Evolutionary conservation across 2,888 invertebrate species (phyloP).

Genomic region (Dryobotodes eremita): DNA sequence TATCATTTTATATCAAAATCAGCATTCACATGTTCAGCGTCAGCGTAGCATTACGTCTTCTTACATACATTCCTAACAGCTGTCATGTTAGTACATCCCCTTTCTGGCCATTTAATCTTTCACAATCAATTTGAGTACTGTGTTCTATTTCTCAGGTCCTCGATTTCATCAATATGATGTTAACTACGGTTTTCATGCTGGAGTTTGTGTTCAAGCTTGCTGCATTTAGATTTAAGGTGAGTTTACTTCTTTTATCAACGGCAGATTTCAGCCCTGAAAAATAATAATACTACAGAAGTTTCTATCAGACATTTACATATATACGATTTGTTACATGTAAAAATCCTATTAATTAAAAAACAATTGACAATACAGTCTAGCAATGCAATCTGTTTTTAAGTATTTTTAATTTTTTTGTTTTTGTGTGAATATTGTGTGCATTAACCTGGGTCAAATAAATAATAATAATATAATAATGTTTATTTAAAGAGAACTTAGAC

Average conservation of each 20-base stretch:
- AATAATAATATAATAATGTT: no score
- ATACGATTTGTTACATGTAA: neutral
- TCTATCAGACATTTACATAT: neutral
- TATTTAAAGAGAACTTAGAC: no score
- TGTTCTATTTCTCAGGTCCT: conserved; percentile 89
- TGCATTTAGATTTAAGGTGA: conserved; percentile 99
- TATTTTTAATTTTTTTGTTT: no score
- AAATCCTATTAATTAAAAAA: neutral
- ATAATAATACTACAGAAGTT: neutral
- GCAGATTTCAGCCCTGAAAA: neutral
- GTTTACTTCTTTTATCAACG: neutral
- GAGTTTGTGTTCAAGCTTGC: conserved; percentile 99
- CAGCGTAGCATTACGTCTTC: neutral
- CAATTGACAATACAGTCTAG: neutral
- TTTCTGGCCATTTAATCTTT: neutral
- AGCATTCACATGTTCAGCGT: neutral
- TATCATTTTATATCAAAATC: neutral
- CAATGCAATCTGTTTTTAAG: neutral
- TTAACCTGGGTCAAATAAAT: no score
- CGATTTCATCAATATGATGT: conserved; percentile 98
- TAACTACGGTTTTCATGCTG: conserved; percentile 99
- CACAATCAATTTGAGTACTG: neutral
- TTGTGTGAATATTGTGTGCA: no score
- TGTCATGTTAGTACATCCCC: neutral
- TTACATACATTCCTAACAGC: neutral